Evolutionary conservation across 2,797 vertebrate genomes (phyloP).

Genomic region (Melanotaenia trifasciata): DNA sequence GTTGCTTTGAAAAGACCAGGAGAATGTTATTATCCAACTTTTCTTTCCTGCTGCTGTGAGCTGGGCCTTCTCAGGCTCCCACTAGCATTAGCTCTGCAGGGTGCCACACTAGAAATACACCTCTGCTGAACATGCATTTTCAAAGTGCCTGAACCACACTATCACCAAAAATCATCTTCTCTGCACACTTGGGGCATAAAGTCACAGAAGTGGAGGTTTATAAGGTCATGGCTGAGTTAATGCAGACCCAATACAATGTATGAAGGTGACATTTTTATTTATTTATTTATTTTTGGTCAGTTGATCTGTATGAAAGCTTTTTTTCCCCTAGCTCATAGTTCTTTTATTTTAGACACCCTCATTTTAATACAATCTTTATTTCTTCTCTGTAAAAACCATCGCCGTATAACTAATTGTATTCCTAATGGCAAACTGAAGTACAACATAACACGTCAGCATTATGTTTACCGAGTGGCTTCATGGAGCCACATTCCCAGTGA

Average conservation of each 20-base stretch:
- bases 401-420: not conserved
- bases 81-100: conserved; percentile 46
- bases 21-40: conserved; percentile 43
- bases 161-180: conserved; percentile 9
- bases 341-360: not conserved
- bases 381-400: not conserved
- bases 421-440: not conserved
- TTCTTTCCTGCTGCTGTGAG: conserved; percentile 40
- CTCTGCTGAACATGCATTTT: conserved; percentile 68
- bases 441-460: not conserved
- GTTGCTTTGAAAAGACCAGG: conserved; percentile 21
- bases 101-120: conserved; percentile 50
- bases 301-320: not conserved
- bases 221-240: conserved; percentile 23
- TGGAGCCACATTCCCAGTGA: not conserved
- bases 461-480: not conserved
- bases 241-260: conserved; percentile 4
- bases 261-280: not conserved
- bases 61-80: conserved; percentile 34
- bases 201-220: conserved; percentile 34
- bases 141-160: conserved; percentile 27
- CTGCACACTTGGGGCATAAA: conserved; percentile 23
- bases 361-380: not conserved
- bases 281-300: not conserved
- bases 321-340: not conserved